Conservation (phyloP, 1,140 invertebrate genomes). For the Aphidius gifuensis region DNA sequence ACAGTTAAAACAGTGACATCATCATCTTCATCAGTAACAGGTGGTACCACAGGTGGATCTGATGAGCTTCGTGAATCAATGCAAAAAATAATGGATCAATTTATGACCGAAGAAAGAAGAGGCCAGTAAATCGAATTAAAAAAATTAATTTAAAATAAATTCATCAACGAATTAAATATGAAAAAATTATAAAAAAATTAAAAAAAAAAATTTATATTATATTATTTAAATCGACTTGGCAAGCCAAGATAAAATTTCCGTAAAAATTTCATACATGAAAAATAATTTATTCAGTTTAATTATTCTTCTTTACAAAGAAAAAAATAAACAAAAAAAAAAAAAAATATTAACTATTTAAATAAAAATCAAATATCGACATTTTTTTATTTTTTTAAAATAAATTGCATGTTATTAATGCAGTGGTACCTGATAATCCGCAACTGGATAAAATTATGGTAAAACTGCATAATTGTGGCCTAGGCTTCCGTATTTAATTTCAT, state of each 20-base stretch:
- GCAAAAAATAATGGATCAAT: conserved; percentile 58
- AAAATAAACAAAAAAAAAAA: no score
- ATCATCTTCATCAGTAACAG: conserved; percentile 48
- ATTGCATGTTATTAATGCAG: no score
- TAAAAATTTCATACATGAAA: conserved; percentile 13
- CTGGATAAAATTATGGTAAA: background rate
- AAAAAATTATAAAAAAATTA: conserved; percentile 13
- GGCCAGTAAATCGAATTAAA: conserved; percentile 35
- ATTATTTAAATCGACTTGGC: no score
- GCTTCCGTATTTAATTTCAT: conserved; percentile 20
- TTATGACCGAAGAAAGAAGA: conserved; percentile 56
- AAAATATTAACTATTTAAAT: no score
- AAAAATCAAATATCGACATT: no score
- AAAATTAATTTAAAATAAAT: conserved; percentile 18
- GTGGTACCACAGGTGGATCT: conserved; percentile 34
- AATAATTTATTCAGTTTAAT: background rate
- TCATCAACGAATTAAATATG: background rate
- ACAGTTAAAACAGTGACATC: conserved; percentile 35
- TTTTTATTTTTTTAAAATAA: no score
- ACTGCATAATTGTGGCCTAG: conserved; percentile 25
- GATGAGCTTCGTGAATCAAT: conserved; percentile 56
- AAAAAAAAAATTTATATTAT: no score
- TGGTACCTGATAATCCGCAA: no score
- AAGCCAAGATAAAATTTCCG: background rate
- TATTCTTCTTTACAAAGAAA: no score